phyloP scores from a whole-genome alignment of 2,888 invertebrate species.

The Sycophila texana region DNA sequence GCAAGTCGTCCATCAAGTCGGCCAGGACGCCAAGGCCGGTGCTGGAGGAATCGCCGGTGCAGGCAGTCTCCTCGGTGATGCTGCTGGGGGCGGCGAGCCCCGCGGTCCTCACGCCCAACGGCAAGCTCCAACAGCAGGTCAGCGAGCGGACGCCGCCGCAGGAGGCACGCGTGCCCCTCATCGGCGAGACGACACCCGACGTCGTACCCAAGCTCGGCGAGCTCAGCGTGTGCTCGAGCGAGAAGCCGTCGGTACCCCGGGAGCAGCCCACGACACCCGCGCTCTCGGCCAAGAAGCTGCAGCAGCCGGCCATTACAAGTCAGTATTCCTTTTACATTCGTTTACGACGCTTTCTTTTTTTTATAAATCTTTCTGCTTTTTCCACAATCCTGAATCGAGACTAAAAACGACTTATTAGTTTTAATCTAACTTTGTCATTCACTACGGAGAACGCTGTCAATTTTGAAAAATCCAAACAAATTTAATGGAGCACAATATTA shows the following conservation, averaged over 20 bases:
- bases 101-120: constrained; percentile 38
- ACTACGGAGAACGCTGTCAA: too few species aligned
- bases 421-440: too few species aligned
- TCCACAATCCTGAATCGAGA: too few species aligned
- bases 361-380: too few species aligned
- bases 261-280: constrained; percentile 66
- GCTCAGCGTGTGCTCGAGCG: constrained; percentile 49
- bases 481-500: too few species aligned
- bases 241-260: constrained; percentile 60
- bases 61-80: background rate
- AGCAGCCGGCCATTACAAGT: constrained; percentile 71
- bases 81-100: background rate
- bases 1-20: constrained; percentile 57
- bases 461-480: too few species aligned
- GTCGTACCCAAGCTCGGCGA: constrained; percentile 56
- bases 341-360: background rate
- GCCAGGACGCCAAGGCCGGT: constrained; percentile 14
- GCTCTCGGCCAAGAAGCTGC: constrained; percentile 64
- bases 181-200: constrained; percentile 63
- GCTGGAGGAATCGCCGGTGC: constrained; percentile 35
- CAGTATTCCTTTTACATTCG: constrained; percentile 53
- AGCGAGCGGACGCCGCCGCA: constrained; percentile 71
- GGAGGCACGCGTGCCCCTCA: constrained; percentile 64
- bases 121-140: constrained; percentile 57
- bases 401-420: too few species aligned